Base-by-base conservation (phyloP, 1,140 invertebrate species). In the Calephelis virginiensis region DNA sequence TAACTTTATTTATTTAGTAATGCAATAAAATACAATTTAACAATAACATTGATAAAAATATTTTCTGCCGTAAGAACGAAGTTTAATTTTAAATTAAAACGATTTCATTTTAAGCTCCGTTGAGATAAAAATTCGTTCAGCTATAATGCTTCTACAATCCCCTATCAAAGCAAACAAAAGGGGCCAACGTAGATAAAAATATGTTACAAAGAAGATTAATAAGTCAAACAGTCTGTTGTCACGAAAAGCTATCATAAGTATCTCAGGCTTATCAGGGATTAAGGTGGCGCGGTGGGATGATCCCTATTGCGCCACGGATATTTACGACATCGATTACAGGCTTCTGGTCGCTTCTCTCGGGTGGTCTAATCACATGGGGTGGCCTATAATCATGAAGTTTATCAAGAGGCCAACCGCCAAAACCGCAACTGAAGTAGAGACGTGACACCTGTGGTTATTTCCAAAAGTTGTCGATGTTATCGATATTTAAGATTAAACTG, bases 251-350 rank as follows among this genome's bases (percentile, higher is more conserved):
- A 69, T 69, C 63, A 68, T 67, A 69, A 78, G 68, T 64, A 73
- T 81, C 56, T 78, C 14, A 46, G 67, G 69, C 78, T 86, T 90
- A 89, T 85, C 86, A 80, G 65, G 71, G 80, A 77, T 87, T 81
- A 83, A 28, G 47, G 73, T 65, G 68, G 45, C 74, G 72, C 70
- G 72, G 68, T 67, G 61, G 66, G 80, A 83, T 85, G 76, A 87
- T 86, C 86, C 78, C 68, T 64, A 71, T 87, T 90, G 80, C 86
- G 83, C 79, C 84, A 84, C 73, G 61, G 68, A 80, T 86, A 85
- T 89, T 90, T 90, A 90, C 73, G 81, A 82, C 83, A 80, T 77
- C 68, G 80, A 80, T 82, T 81, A 79, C 74, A 69, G 69, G 64
- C 63, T 64, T 43, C 40, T 43, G 40, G 40, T 43, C 40, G 40